These are phyloP conservation scores for Allacma fusca DNA, from an alignment of 2,888 invertebrate species.

Conservation along the genomic window DNA sequence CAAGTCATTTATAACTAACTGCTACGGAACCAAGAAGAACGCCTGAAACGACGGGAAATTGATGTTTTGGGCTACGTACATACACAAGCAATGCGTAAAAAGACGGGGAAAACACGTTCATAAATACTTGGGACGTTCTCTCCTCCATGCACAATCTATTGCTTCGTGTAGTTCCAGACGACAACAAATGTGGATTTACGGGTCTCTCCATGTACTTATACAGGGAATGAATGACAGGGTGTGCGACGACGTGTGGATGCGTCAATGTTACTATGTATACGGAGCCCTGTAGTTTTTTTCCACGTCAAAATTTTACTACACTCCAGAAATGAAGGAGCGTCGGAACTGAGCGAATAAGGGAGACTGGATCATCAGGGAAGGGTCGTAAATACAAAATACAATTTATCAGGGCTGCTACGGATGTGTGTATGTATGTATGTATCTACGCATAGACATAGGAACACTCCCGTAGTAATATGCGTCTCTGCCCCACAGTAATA, in stretches of 20 bases:
- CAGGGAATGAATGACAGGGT: constrained; percentile 12
- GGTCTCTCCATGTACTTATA: background rate
- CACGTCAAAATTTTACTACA: too few species aligned
- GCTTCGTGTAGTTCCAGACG: constrained; percentile 13
- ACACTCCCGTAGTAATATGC: too few species aligned
- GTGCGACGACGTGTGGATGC: background rate
- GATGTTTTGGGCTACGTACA: constrained; percentile 5
- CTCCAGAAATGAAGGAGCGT: background rate
- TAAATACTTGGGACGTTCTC: background rate
- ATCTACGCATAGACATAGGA: too few species aligned
- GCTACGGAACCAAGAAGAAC: background rate
- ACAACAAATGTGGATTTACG: constrained; percentile 36
- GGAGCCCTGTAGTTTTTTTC: too few species aligned
- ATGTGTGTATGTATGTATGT: too few species aligned
- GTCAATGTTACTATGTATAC: too few species aligned
- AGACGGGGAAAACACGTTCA: background rate
- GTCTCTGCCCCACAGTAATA: too few species aligned
- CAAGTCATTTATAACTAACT: background rate
- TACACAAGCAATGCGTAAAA: background rate
- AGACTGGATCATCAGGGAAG: constrained; percentile 10
- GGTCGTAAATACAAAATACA: constrained; percentile 23
- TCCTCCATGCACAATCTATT: constrained; percentile 19
- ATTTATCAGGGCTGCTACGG: background rate
- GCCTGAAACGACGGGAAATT: background rate
- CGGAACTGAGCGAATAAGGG: background rate